phyloP scores from a whole-genome alignment of 37 sponge, comb jelly and placozoan genomes.

The Amphimedon queenslandica region DNA sequence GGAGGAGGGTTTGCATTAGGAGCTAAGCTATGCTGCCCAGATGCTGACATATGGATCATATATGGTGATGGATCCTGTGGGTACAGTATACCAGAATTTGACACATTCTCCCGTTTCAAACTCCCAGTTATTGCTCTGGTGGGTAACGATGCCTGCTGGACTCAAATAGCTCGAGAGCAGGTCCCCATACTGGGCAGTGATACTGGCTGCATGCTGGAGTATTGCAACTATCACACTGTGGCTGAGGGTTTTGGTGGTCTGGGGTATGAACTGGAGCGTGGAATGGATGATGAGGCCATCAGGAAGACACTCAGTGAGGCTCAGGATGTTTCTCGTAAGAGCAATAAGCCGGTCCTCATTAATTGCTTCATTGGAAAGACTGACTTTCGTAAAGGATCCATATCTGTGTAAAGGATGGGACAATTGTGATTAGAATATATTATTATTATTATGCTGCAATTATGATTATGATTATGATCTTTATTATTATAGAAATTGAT shows the following conservation, averaged over 20 bases:
- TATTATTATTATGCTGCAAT: too few species aligned
- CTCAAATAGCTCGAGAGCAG: conserved; percentile 93
- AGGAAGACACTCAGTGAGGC: conserved; percentile 39
- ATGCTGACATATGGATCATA: conserved; percentile 93
- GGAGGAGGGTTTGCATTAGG: conserved; percentile 99
- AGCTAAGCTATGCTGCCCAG: conserved; percentile 87
- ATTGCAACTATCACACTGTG: conserved; percentile 78
- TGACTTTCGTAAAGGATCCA: conserved; percentile 91
- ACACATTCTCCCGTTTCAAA: conserved; percentile 82
- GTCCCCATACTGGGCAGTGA: conserved; percentile 67
- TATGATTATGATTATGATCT: too few species aligned
- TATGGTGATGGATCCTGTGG: conserved; percentile 96
- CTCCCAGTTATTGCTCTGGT: conserved; percentile 81
- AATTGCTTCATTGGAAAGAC: conserved; percentile 87
- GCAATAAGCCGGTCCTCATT: conserved; percentile 82
- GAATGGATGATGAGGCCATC: conserved; percentile 34
- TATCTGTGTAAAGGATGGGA: conserved; percentile 68
- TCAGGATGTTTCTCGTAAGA: conserved; percentile 36
- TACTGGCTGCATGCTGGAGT: conserved; percentile 74
- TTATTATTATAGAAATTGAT: too few species aligned
- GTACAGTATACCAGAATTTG: conserved; percentile 92
- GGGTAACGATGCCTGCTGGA: conserved; percentile 97
- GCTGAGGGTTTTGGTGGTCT: conserved; percentile 86
- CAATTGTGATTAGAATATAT: too few species aligned
- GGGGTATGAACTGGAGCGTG: conserved; percentile 56